Evolutionary conservation across 1,140 invertebrate species (phyloP).

Genomic region (Drosophila persimilis): DNA sequence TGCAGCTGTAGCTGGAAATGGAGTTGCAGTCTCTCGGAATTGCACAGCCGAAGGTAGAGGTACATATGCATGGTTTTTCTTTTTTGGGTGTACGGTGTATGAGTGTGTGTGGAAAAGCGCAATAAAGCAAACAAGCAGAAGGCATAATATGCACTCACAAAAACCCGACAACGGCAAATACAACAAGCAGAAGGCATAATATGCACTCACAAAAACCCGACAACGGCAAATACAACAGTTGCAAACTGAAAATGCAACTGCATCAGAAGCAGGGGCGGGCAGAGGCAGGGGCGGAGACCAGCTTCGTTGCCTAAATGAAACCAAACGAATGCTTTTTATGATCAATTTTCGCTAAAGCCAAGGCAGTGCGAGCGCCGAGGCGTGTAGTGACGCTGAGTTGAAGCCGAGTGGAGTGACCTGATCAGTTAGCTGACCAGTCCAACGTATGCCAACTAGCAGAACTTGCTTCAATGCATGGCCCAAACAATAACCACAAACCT

Average conservation of each 20-base stretch:
- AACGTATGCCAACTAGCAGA: conserved; percentile 37
- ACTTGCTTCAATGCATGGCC: conserved; percentile 36
- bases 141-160: conserved; percentile 61
- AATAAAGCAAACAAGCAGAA: conserved; percentile 72
- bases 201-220: conserved; percentile 58
- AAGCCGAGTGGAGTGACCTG: conserved; percentile 40
- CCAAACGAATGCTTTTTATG: conserved; percentile 61
- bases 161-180: conserved; percentile 57
- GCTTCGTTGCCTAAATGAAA: conserved; percentile 53
- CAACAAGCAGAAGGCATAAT: conserved; percentile 60
- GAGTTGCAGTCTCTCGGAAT: background rate
- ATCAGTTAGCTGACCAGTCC: conserved; percentile 42
- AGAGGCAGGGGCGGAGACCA: background rate
- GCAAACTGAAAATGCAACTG: conserved; percentile 19
- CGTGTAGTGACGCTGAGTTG: conserved; percentile 4
- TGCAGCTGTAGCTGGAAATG: background rate
- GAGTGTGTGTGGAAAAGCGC: conserved; percentile 42
- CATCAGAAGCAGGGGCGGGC: conserved; percentile 14
- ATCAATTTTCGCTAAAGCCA: conserved; percentile 50
- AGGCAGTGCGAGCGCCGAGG: background rate
- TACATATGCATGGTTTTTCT: background rate
- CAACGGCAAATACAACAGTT: conserved; percentile 47
- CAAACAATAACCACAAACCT: conserved; percentile 34
- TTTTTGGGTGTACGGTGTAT: conserved; percentile 6
- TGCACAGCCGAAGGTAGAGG: conserved; percentile 2